Percentiles rank a stretch among this genome's conserved stretches.
phyloP scores from a whole-genome alignment of 2,888 invertebrate genomes.

The Latheticus oryzae region DNA sequence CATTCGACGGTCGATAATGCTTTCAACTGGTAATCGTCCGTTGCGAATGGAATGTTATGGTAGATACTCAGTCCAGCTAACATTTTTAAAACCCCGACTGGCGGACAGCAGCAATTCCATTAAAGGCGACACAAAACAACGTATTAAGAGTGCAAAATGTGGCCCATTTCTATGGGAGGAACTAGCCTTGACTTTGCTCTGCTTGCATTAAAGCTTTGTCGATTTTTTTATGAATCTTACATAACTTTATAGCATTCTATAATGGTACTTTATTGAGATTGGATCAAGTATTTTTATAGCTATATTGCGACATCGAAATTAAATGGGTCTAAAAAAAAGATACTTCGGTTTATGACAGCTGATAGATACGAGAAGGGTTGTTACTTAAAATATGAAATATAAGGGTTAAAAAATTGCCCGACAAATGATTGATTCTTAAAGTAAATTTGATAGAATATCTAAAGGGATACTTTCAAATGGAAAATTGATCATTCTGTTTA shows the following conservation, averaged over 20 bases:
- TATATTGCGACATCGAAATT: constrained; percentile 34
- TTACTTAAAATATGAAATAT: constrained; percentile 8
- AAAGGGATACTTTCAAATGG: constrained; percentile 20
- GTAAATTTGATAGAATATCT: constrained; percentile 31
- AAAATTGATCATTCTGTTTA: constrained; percentile 36
- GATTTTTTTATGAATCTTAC: constrained; percentile 10
- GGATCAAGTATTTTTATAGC: constrained; percentile 34
- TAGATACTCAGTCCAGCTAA: constrained; percentile 26
- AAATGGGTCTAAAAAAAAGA: constrained; percentile 18
- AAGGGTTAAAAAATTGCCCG: constrained; percentile 3
- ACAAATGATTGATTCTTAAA: constrained; percentile 24
- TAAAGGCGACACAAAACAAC: constrained; percentile 42
- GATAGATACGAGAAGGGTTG: constrained; percentile 3
- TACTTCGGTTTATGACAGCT: constrained; percentile 16
- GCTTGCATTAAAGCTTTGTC: constrained; percentile 23
- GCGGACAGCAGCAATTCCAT: constrained; percentile 41
- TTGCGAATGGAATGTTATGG: too few relatives aligned
- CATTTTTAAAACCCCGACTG: constrained; percentile 33
- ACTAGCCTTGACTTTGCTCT: constrained; percentile 32
- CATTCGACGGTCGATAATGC: constrained; percentile 39
- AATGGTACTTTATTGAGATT: constrained; percentile 28
- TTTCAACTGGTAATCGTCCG: constrained; percentile 38
- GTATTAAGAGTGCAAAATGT: constrained; percentile 40
- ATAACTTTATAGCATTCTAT: constrained; percentile 37
- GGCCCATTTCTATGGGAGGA: constrained; percentile 32